Evolutionary conservation across 2,888 invertebrate genomes (phyloP).

Genomic region (Lasioglossum calceatum): DNA sequence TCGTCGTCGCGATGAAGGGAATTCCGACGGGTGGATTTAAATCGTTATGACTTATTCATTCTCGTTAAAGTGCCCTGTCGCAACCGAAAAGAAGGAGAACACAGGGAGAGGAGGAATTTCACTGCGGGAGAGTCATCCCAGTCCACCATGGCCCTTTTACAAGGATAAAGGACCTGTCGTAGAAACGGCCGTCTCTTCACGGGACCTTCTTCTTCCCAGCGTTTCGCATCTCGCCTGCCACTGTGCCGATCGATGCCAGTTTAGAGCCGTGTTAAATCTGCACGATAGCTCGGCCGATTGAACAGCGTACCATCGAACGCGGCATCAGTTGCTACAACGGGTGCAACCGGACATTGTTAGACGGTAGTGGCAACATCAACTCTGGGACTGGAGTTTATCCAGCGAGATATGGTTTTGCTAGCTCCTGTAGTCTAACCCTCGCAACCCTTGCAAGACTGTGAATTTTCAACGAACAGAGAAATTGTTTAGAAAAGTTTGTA

Average conservation of each 20-base stretch:
- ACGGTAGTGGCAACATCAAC: neutral
- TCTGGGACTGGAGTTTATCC: neutral
- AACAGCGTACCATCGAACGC: neutral
- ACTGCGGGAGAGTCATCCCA: constrained; percentile 58
- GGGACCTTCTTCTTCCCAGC: constrained; percentile 47
- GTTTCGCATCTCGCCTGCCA: constrained; percentile 34
- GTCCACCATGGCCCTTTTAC: constrained; percentile 48
- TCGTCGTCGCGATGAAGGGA: constrained; percentile 16
- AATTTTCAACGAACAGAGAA: too few relatives aligned
- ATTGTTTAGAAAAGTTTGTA: too few relatives aligned
- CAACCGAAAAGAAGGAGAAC: constrained; percentile 19
- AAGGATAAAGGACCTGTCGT: constrained; percentile 68
- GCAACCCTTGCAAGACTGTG: too few relatives aligned
- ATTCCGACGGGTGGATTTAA: constrained; percentile 42
- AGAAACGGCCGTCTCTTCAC: constrained; percentile 69
- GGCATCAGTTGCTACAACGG: neutral
- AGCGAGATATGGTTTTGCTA: neutral
- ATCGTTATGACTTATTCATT: constrained; percentile 67
- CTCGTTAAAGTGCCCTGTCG: constrained; percentile 51
- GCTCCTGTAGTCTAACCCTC: too few relatives aligned
- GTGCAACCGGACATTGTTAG: neutral
- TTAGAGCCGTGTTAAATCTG: constrained; percentile 40
- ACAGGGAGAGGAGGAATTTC: constrained; percentile 58
- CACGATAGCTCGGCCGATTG: neutral
- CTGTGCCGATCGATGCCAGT: constrained; percentile 60